These are phyloP conservation scores for Lepidocyrtinus sp. DNA, from an alignment of 2,888 invertebrate species.

Conservation along the genomic window DNA sequence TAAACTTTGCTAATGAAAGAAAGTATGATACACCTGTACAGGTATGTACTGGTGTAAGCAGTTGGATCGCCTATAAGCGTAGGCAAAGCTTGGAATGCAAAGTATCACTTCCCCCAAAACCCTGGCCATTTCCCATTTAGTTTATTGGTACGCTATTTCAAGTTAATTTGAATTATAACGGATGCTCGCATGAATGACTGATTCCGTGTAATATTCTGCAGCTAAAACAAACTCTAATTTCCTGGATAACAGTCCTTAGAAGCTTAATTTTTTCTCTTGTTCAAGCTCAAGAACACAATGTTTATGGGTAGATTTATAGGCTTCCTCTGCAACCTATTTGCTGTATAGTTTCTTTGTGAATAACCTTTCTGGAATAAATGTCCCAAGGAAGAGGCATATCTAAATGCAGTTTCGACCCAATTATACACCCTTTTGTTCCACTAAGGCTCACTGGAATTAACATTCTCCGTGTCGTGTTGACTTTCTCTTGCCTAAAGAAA, in stretches of 20 bases:
- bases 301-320: too few species aligned
- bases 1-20: background rate
- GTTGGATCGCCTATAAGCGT: too few species aligned
- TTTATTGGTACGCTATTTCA: background rate
- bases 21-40: too few species aligned
- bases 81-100: background rate
- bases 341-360: too few species aligned
- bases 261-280: too few species aligned
- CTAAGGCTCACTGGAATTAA: background rate
- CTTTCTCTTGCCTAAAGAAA: too few species aligned
- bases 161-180: background rate
- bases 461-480: background rate
- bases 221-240: background rate
- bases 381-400: background rate
- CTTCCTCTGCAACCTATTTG: too few species aligned
- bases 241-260: background rate
- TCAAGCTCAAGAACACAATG: background rate
- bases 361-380: background rate
- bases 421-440: constrained; percentile 20
- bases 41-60: too few species aligned
- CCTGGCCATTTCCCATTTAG: background rate
- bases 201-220: background rate
- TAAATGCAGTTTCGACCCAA: constrained; percentile 47
- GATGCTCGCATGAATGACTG: background rate
- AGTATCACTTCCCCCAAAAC: background rate